Evolutionary conservation across 2,797 vertebrate species (phyloP).

Genomic region (Rhinella marina): DNA sequence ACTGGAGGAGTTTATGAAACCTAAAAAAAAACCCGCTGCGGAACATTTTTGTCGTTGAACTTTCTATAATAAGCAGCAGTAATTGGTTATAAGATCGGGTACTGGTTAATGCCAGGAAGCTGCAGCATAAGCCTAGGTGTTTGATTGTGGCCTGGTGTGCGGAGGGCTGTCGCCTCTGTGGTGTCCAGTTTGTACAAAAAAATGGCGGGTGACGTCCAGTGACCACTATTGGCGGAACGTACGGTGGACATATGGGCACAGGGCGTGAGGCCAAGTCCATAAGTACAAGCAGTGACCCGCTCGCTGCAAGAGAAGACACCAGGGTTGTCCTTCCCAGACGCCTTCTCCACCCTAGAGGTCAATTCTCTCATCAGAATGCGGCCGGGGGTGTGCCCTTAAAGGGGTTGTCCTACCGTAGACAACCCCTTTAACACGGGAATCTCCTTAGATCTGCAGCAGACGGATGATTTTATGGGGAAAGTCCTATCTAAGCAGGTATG

Average conservation of each 20-base stretch:
- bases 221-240: no score
- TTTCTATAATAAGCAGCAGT: not conserved
- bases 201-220: no score
- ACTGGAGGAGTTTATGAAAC: not conserved
- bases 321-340: not conserved
- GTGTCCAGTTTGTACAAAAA: no score
- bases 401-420: not conserved
- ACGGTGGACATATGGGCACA: no score
- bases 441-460: no score
- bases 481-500: not conserved
- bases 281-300: not conserved
- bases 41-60: not conserved
- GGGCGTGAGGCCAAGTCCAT: no score
- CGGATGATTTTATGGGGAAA: not conserved
- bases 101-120: conserved; percentile 1
- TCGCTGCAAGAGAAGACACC: not conserved
- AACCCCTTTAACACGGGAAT: not conserved
- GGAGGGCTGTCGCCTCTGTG: not conserved
- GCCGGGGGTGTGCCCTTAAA: not conserved
- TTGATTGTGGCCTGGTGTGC: not conserved
- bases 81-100: not conserved
- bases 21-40: no score
- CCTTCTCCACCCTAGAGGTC: not conserved
- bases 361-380: not conserved
- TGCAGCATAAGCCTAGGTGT: not conserved